A percentile compares a stretch with the other conserved stretches of the same genome.
Conservation (phyloP, 2,888 invertebrate species). For the Cerceris ruficornis region DNA sequence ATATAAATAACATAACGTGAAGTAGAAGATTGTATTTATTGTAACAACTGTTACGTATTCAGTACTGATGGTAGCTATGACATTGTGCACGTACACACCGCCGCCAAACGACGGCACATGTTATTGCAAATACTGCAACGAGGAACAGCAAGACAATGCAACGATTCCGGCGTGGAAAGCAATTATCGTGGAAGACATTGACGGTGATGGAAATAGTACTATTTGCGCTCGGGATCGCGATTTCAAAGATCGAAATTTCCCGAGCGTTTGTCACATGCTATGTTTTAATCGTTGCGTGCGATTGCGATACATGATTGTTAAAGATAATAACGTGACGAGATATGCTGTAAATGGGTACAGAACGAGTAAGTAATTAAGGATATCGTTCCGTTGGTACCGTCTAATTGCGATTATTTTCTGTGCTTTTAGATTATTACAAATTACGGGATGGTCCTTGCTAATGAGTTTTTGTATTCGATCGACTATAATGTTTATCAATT, state of each 20-base stretch:
- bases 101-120: constrained; percentile 49
- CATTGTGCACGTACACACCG: background rate
- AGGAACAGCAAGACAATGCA: constrained; percentile 52
- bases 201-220: constrained; percentile 70
- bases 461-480: background rate
- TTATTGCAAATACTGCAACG: constrained; percentile 70
- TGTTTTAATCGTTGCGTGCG: constrained; percentile 76
- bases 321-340: constrained; percentile 49
- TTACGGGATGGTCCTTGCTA: constrained; percentile 73
- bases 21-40: background rate
- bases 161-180: constrained; percentile 22
- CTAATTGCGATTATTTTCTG: constrained; percentile 18
- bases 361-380: constrained; percentile 69
- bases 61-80: constrained; percentile 21
- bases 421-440: constrained; percentile 75
- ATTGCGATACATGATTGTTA: constrained; percentile 58
- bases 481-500: no score
- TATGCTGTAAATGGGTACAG: constrained; percentile 60
- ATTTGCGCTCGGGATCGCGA: constrained; percentile 78
- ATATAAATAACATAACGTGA: no score
- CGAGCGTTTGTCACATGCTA: constrained; percentile 77
- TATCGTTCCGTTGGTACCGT: background rate
- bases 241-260: constrained; percentile 72
- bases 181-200: constrained; percentile 67
- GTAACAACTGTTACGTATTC: background rate